Evolutionary conservation across 2,888 invertebrate species (phyloP), one percentile per base, ranked within the genome.

Genomic region (Acleris holmiana): DNA sequence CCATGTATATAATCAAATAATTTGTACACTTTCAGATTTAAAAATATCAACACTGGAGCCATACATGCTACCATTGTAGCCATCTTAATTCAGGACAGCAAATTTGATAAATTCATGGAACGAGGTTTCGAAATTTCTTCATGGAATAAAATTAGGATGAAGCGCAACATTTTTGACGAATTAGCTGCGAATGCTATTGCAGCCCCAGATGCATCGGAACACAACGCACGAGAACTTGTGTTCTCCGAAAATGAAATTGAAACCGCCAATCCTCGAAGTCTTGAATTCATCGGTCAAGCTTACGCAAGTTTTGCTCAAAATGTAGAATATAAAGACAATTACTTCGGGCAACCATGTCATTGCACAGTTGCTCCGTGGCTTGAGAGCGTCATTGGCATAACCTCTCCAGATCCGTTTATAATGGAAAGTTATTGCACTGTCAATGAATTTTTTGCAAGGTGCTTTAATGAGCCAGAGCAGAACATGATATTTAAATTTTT

Each of bases 391-490:
- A 83, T 93, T 8, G 90, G 85, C 13, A 71, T 75, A n/a, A 72
- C 77, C 13, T 85, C 87, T 18, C 88, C 86, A 64, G 85, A 86
- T 21, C 83, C 88, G 19, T 92, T 93, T 21, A 84, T 89, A 58
- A 67, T 68, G 60, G 93, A 94, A 56, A 95, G 95, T 76, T 94
- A 91, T 73, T 96, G 96, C 77, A 91, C 93, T 0, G 93, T 96
- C 0, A 92, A 93, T 63, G 85, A 92, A 64, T 83, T 93, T 48
- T 84, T 95, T 19, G 94, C 95, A 4, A 87, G 90, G 47, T 96
- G 96, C 77, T 95, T 95, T 76, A 94, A 95, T 67, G 88, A 95
- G 7, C 93, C 93, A 0, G 93, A 94, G 71, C 95, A 95, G 50
- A 94, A 94, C 66, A 93, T 95, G 78, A 81, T 93, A 61, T 93